phyloP scores from a whole-genome alignment of 2,888 invertebrate genomes.

The Osmoderma eremita region DNA sequence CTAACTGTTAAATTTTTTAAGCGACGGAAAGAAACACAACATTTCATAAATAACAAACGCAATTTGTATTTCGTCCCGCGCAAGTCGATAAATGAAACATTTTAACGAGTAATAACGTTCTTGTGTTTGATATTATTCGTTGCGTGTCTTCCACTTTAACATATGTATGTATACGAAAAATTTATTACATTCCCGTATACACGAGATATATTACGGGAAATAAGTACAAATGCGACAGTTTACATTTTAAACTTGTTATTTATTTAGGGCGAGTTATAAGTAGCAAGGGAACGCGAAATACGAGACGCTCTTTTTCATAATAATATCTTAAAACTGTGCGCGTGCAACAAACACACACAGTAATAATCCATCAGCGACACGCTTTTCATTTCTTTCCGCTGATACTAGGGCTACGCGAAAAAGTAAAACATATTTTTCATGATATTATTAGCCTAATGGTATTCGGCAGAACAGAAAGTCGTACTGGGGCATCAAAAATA shows the following conservation, averaged over 20 bases:
- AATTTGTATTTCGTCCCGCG: too few relatives aligned
- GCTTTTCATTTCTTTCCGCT: constrained; percentile 12
- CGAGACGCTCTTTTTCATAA: constrained; percentile 29
- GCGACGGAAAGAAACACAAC: too few relatives aligned
- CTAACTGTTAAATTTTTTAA: too few relatives aligned
- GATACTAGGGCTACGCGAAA: neutral
- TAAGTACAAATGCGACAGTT: constrained; percentile 34
- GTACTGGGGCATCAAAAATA: too few relatives aligned
- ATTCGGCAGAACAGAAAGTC: too few relatives aligned
- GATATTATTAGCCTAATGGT: constrained; percentile 10
- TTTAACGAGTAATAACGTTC: neutral
- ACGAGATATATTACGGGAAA: constrained; percentile 32
- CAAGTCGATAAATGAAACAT: too few relatives aligned
- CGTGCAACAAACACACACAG: constrained; percentile 19
- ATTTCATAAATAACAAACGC: too few relatives aligned
- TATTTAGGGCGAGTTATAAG: constrained; percentile 24
- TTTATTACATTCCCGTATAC: constrained; percentile 21
- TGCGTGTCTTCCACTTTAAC: constrained; percentile 23
- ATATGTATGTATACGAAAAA: constrained; percentile 10
- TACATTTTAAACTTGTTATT: constrained; percentile 36
- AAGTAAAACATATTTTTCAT: constrained; percentile 21
- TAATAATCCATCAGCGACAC: constrained; percentile 28
- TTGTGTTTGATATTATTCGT: constrained; percentile 24
- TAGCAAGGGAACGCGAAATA: constrained; percentile 18
- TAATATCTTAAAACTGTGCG: constrained; percentile 20